A percentile compares a stretch with the other conserved stretches of the same genome.
Conservation (phyloP, 2,888 invertebrate genomes). For the Ophion obscuratus region DNA sequence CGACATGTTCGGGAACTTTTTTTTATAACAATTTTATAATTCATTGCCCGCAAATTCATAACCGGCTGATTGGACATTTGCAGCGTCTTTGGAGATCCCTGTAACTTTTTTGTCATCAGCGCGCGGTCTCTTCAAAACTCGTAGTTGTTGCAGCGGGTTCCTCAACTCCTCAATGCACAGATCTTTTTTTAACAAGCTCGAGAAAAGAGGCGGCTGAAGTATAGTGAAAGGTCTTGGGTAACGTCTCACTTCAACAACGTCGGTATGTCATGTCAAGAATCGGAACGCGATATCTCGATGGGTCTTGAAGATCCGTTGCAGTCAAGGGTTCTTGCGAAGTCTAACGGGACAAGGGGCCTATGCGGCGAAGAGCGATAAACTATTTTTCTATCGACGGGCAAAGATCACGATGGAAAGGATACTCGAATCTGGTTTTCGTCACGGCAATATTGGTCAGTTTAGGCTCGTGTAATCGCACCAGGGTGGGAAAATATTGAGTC, state of each 20-base stretch:
- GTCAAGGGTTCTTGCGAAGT: neutral
- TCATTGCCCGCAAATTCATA: too few species aligned
- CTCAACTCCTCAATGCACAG: neutral
- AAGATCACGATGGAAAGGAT: neutral
- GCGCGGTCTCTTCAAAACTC: neutral
- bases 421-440: slow-evolving; percentile 21
- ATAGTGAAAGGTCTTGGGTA: neutral
- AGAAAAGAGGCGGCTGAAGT: neutral
- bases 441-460: neutral
- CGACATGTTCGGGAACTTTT: neutral
- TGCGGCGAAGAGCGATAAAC: slow-evolving; percentile 39
- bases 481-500: neutral
- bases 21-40: too few species aligned
- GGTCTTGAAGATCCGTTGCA: slow-evolving; percentile 39
- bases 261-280: slow-evolving; percentile 66
- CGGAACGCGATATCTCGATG: slow-evolving; percentile 66
- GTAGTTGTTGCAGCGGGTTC: neutral
- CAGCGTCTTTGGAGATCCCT: too few species aligned
- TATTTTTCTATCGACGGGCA: neutral
- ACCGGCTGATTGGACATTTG: too few species aligned
- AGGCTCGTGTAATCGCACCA: neutral
- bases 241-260: slow-evolving; percentile 56
- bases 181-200: slow-evolving; percentile 10
- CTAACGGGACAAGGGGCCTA: neutral
- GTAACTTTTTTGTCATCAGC: too few species aligned